A percentile compares a stretch with the other conserved stretches of the same genome.
These are phyloP conservation scores for Rhinophrynus dorsalis DNA, from an alignment of 2,797 vertebrate species.

Conservation along the genomic window DNA sequence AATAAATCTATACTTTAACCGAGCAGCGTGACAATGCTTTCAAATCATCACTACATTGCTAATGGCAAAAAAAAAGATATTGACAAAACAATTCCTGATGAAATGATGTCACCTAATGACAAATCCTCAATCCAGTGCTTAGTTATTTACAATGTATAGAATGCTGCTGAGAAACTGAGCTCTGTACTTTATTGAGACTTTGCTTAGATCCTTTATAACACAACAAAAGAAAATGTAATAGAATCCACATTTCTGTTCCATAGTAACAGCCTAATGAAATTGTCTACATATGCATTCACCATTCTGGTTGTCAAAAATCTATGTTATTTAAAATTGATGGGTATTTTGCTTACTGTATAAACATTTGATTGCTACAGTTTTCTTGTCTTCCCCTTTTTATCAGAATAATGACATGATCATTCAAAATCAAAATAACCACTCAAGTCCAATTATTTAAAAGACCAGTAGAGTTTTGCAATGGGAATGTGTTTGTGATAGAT, in stretches of 20 bases:
- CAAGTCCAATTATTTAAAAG: too few species aligned
- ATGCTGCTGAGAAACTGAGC: conserved; percentile 23
- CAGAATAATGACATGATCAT: too few species aligned
- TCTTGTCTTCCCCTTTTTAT: too few species aligned
- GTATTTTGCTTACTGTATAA: too few species aligned
- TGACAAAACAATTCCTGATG: conserved; percentile 43
- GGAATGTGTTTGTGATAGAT: too few species aligned
- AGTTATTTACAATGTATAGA: conserved; percentile 41
- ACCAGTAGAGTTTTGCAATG: too few species aligned
- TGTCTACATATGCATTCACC: too few species aligned
- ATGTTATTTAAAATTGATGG: too few species aligned
- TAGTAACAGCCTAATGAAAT: not conserved
- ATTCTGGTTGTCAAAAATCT: too few species aligned
- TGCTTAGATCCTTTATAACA: not conserved
- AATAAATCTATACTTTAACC: conserved; percentile 46
- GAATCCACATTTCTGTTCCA: not conserved
- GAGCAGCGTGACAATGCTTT: conserved; percentile 40
- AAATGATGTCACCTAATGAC: conserved; percentile 42
- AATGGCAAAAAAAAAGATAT: conserved; percentile 44
- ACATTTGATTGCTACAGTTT: too few species aligned
- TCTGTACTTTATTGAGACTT: conserved; percentile 26
- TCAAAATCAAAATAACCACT: too few species aligned
- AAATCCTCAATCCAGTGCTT: conserved; percentile 29
- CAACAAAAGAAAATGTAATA: conserved; percentile 7
- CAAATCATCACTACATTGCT: conserved; percentile 43